Percentiles rank a stretch among this genome's conserved stretches.
Evolutionary conservation across 2,797 vertebrate genomes (phyloP).

Genomic region (Rhyacichthys aspro): DNA sequence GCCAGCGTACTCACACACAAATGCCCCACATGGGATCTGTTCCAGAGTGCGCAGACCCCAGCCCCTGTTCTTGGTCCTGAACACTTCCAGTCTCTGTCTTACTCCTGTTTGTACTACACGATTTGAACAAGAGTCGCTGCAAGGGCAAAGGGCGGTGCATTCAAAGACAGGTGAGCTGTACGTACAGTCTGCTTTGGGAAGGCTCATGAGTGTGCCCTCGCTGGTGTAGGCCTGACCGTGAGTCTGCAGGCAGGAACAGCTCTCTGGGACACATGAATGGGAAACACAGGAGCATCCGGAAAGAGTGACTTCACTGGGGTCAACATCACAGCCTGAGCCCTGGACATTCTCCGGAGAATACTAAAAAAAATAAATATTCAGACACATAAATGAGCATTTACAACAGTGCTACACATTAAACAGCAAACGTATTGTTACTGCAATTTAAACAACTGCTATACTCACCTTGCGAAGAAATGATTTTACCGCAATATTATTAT

Average conservation of each 20-base stretch:
- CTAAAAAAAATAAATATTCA: slow-evolving; percentile 78
- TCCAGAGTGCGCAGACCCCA: slow-evolving; percentile 85
- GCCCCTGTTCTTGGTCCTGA: slow-evolving; percentile 77
- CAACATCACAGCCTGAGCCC: slow-evolving; percentile 80
- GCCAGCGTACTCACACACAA: slow-evolving; percentile 94
- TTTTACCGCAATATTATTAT: too few species aligned
- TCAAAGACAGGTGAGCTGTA: slow-evolving; percentile 87
- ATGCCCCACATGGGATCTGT: slow-evolving; percentile 76
- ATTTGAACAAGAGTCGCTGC: slow-evolving; percentile 84
- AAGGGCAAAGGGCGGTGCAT: slow-evolving; percentile 87
- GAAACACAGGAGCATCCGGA: slow-evolving; percentile 84
- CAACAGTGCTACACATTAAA: too few species aligned
- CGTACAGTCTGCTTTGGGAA: not conserved
- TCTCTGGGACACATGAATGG: slow-evolving; percentile 66
- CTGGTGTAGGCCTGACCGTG: slow-evolving; percentile 65
- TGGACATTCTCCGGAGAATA: slow-evolving; percentile 86
- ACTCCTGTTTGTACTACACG: slow-evolving; percentile 88
- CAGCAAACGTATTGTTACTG: too few species aligned
- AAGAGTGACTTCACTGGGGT: slow-evolving; percentile 86
- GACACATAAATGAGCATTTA: too few species aligned
- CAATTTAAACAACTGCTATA: too few species aligned
- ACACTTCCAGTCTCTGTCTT: slow-evolving; percentile 80
- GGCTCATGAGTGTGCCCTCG: slow-evolving; percentile 37
- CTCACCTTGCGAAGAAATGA: too few species aligned
- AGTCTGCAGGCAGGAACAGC: slow-evolving; percentile 83